These are phyloP conservation scores for Phenacoccus solenopsis DNA, from an alignment of 1,140 invertebrate genomes.

Conservation along the genomic window DNA sequence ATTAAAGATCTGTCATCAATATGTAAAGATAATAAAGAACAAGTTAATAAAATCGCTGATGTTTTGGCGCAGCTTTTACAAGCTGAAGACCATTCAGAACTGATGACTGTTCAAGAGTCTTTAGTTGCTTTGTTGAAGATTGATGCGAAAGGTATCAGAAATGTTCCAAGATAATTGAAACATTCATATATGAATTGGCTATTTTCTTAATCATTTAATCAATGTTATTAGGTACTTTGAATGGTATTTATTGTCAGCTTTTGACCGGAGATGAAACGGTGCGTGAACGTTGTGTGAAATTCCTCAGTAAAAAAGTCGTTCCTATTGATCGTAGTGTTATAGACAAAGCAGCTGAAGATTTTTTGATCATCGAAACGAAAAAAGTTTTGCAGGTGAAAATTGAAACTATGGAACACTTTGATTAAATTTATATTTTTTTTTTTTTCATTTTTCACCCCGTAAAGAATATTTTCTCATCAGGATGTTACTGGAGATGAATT, in stretches of 20 bases:
- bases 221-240: slow-evolving; percentile 48
- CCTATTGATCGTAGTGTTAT: slow-evolving; percentile 61
- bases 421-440: slow-evolving; percentile 19
- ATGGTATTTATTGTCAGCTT: slow-evolving; percentile 78
- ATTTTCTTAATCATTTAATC: slow-evolving; percentile 24
- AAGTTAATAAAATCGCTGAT: slow-evolving; percentile 77
- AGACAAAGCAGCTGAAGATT: slow-evolving; percentile 75
- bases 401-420: neutral
- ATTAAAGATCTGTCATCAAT: slow-evolving; percentile 83
- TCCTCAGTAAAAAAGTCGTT: slow-evolving; percentile 70
- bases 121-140: slow-evolving; percentile 48
- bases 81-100: slow-evolving; percentile 66
- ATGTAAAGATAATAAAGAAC: slow-evolving; percentile 72
- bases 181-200: neutral
- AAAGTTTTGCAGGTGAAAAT: slow-evolving; percentile 61
- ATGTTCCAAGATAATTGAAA: neutral
- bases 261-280: slow-evolving; percentile 61
- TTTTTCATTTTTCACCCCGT: too few relatives aligned
- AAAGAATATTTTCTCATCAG: too few relatives aligned
- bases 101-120: slow-evolving; percentile 62
- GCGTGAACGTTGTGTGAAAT: slow-evolving; percentile 77
- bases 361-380: slow-evolving; percentile 70
- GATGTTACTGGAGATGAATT: slow-evolving; percentile 87
- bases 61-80: slow-evolving; percentile 81
- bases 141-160: slow-evolving; percentile 43